Conservation (phyloP, 2,113 vertebrate genomes). For the Alligator mississippiensis region DNA sequence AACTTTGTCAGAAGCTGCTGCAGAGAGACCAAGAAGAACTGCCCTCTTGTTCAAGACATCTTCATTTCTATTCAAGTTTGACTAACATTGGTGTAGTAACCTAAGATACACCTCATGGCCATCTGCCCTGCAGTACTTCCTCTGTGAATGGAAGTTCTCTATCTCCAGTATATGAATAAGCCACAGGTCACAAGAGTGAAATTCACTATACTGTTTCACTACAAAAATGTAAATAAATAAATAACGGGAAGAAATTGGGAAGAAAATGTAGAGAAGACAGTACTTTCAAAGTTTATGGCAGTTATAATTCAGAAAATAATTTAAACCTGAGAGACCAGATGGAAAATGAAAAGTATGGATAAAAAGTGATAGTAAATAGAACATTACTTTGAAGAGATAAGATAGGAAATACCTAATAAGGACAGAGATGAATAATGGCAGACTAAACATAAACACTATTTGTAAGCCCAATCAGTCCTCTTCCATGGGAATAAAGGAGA, state of each 20-base stretch:
- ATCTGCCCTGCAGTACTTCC: fast-evolving
- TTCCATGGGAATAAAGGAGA: background rate
- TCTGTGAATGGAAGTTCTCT: background rate
- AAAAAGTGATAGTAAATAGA: background rate
- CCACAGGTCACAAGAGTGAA: background rate
- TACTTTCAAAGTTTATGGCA: background rate
- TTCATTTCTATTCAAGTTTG: background rate
- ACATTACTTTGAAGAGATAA: background rate
- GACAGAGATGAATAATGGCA: background rate
- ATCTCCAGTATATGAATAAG: background rate
- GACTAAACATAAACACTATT: too few species aligned
- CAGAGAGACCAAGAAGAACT: background rate
- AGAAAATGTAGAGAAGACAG: background rate
- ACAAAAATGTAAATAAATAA: background rate
- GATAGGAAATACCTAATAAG: background rate
- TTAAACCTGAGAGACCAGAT: background rate
- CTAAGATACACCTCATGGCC: fast-evolving
- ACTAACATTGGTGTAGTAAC: background rate
- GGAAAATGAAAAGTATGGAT: background rate
- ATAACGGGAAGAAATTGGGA: background rate
- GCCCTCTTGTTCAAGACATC: background rate
- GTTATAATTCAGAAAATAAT: background rate
- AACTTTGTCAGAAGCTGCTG: background rate
- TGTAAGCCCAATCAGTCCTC: too few species aligned
- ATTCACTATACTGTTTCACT: background rate